Evolutionary conservation across 2,888 invertebrate species (phyloP).

Genomic region (Drosophila quinaria): DNA sequence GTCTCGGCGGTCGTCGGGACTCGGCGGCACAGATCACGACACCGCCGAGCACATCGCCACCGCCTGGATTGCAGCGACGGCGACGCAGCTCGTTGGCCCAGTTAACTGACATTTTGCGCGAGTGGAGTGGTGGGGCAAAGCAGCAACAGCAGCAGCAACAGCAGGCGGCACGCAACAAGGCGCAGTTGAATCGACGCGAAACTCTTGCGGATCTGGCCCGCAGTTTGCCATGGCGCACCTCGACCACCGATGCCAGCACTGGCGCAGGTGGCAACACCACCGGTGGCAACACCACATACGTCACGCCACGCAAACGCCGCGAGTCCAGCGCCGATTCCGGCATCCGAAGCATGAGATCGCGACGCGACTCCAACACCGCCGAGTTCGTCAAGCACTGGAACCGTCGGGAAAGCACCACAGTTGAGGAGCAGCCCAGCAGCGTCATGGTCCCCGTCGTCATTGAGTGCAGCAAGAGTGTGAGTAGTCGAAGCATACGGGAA

Average conservation of each 20-base stretch:
- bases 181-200: constrained; percentile 93
- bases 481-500: constrained; percentile 28
- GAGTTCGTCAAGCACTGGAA: constrained; percentile 91
- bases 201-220: constrained; percentile 95
- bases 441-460: constrained; percentile 74
- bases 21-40: constrained; percentile 97
- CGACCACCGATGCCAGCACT: constrained; percentile 87
- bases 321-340: constrained; percentile 96
- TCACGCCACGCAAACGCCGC: constrained; percentile 90
- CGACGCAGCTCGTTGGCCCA: constrained; percentile 95
- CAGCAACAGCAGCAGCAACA: constrained; percentile 82
- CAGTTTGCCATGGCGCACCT: constrained; percentile 93
- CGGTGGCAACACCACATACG: constrained; percentile 62
- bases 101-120: constrained; percentile 94
- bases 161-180: constrained; percentile 82
- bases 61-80: constrained; percentile 88
- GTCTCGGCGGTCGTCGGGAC: constrained; percentile 94
- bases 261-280: constrained; percentile 71
- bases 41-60: constrained; percentile 92
- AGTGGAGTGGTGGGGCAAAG: constrained; percentile 91
- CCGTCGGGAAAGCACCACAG: constrained; percentile 88
- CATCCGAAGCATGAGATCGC: constrained; percentile 91
- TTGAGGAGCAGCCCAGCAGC: constrained; percentile 79
- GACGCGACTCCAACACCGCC: constrained; percentile 91
- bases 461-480: constrained; percentile 72